A percentile compares a stretch with the other conserved stretches of the same genome.
These are phyloP conservation scores for Syngnathus floridae DNA, from an alignment of 2,113 vertebrate genomes.

Conservation along the genomic window DNA sequence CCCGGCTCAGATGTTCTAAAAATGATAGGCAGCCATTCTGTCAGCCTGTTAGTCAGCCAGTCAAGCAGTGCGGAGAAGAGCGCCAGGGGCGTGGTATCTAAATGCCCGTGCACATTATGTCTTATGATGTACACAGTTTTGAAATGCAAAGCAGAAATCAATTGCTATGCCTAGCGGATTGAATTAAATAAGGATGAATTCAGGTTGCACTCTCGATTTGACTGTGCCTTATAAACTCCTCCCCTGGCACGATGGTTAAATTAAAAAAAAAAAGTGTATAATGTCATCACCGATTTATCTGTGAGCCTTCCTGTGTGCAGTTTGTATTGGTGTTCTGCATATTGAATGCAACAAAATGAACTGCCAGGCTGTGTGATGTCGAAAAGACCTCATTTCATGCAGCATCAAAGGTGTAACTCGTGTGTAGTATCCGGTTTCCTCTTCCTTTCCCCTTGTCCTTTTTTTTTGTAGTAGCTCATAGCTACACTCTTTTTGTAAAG, in stretches of 20 bases:
- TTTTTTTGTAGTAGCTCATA: too few relatives aligned
- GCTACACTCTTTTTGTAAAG: too few relatives aligned
- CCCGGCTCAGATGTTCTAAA: conserved; percentile 50
- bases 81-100: conserved; percentile 39
- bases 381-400: not conserved
- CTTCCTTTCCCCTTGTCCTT: too few relatives aligned
- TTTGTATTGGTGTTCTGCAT: conserved; percentile 1
- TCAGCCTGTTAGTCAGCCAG: conserved; percentile 42
- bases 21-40: conserved; percentile 46
- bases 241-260: conserved; percentile 12
- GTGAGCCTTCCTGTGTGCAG: not conserved
- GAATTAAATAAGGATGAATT: conserved; percentile 30
- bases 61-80: conserved; percentile 35
- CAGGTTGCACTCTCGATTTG: conserved; percentile 34
- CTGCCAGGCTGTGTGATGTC: not conserved
- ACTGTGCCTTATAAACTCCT: conserved; percentile 27
- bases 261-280: not conserved
- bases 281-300: conserved; percentile 18
- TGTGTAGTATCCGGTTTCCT: too few relatives aligned
- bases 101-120: conserved; percentile 43
- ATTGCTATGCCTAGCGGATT: conserved; percentile 28
- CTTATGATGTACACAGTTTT: conserved; percentile 47
- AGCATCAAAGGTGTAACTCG: not conserved
- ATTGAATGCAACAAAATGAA: not conserved
- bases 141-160: conserved; percentile 59